Conservation (phyloP, 1,140 invertebrate genomes). For the Pissodes strobi region DNA sequence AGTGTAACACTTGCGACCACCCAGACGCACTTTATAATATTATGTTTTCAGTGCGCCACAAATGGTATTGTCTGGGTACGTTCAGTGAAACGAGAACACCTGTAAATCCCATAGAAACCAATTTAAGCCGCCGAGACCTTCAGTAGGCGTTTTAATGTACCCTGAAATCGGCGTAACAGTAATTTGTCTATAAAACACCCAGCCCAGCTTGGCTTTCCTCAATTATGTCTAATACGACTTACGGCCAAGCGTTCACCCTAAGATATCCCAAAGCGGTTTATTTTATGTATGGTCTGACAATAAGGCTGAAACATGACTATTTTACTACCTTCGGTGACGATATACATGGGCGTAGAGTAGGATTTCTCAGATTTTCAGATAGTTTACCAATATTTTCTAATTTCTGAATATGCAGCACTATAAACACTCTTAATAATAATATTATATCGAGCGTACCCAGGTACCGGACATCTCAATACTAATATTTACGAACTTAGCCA, state of each 20-base stretch:
- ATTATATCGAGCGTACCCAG: no score
- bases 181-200: constrained; percentile 29
- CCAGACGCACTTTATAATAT: neutral
- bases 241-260: constrained; percentile 15
- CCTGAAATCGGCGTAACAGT: constrained; percentile 26
- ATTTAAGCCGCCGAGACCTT: constrained; percentile 17
- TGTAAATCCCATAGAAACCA: constrained; percentile 23
- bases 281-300: constrained; percentile 22
- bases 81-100: constrained; percentile 9
- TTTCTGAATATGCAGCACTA: no score
- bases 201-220: constrained; percentile 17
- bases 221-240: constrained; percentile 24
- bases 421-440: no score
- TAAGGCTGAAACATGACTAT: constrained; percentile 12
- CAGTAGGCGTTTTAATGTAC: constrained; percentile 25
- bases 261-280: constrained; percentile 18
- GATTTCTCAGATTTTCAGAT: no score
- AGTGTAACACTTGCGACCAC: neutral
- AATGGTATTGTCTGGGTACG: constrained; percentile 6
- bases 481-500: no score
- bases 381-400: no score
- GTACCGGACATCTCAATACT: no score
- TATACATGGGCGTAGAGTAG: no score
- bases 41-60: neutral
- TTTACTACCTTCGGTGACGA: constrained; percentile 3